A percentile compares a stretch with the other conserved stretches of the same genome.
phyloP scores from a whole-genome alignment of 1,140 invertebrate species.

The Caligus rogercresseyi region DNA sequence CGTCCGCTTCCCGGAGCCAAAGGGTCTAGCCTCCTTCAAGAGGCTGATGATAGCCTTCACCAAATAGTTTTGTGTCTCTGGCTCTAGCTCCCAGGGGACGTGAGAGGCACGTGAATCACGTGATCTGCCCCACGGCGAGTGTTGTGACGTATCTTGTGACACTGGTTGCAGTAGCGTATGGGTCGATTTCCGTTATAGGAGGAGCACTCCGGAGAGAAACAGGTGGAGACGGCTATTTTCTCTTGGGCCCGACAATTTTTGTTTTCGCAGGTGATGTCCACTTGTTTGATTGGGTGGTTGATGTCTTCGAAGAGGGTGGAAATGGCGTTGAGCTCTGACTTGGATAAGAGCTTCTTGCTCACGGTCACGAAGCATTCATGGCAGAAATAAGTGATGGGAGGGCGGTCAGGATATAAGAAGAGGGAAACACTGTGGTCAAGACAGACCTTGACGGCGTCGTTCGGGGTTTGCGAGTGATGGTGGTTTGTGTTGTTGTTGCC shows the following conservation, averaged over 20 bases:
- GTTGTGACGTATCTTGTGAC: constrained; percentile 71
- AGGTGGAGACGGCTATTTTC: constrained; percentile 85
- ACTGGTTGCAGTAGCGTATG: constrained; percentile 77
- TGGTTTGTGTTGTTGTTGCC: constrained; percentile 43
- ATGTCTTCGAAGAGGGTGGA: constrained; percentile 51
- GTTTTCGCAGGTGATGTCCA: constrained; percentile 86
- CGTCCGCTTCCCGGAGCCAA: constrained; percentile 25
- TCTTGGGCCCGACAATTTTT: constrained; percentile 87
- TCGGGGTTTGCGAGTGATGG: constrained; percentile 51
- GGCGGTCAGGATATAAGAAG: constrained; percentile 48
- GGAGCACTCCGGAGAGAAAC: constrained; percentile 89
- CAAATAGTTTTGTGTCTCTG: constrained; percentile 76
- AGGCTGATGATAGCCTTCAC: constrained; percentile 68
- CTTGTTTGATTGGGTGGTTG: constrained; percentile 80
- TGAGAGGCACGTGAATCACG: constrained; percentile 66
- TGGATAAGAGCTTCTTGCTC: constrained; percentile 37
- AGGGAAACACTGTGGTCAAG: constrained; percentile 57
- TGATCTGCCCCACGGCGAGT: constrained; percentile 65
- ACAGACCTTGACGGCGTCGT: constrained; percentile 73
- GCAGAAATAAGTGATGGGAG: constrained; percentile 86
- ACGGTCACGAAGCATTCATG: constrained; percentile 84
- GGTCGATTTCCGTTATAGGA: constrained; percentile 88
- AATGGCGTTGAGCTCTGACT: neutral
- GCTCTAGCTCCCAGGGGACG: constrained; percentile 69
- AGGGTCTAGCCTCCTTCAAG: constrained; percentile 32